These are phyloP conservation scores for Crocuta crocuta DNA, from an alignment of 2,113 vertebrate species.

Conservation along the genomic window DNA sequence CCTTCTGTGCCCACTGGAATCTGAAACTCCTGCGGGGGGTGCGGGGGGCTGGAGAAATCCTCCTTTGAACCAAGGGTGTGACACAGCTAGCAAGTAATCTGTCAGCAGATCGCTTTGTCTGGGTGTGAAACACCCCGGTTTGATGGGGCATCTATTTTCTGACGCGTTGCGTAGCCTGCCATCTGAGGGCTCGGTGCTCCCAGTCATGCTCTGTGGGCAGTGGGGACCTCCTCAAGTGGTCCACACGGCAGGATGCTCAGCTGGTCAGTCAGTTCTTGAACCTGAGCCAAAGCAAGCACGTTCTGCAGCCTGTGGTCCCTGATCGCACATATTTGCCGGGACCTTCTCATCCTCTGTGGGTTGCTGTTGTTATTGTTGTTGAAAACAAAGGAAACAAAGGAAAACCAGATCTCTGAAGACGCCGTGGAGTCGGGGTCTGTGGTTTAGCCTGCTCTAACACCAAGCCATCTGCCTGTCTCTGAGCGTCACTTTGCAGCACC, in stretches of 20 bases:
- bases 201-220: neutral
- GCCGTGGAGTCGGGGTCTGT: neutral
- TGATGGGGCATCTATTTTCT: neutral
- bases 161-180: neutral
- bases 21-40: neutral
- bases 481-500: neutral
- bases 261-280: neutral
- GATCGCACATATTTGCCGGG: neutral
- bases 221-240: neutral
- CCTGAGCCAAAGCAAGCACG: fast-evolving
- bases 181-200: neutral
- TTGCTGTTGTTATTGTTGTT: neutral
- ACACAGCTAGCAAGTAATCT: neutral
- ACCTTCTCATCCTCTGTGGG: neutral
- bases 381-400: too few relatives aligned
- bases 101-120: neutral
- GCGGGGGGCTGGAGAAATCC: neutral
- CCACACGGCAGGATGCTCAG: neutral
- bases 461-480: neutral
- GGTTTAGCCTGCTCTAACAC: neutral
- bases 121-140: neutral
- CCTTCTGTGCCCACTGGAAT: fast-evolving
- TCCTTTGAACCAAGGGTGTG: neutral
- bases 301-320: neutral
- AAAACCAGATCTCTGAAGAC: neutral